Evolutionary conservation across 2,797 vertebrate species (phyloP).

Genomic region (Rhinogobio ventralis): DNA sequence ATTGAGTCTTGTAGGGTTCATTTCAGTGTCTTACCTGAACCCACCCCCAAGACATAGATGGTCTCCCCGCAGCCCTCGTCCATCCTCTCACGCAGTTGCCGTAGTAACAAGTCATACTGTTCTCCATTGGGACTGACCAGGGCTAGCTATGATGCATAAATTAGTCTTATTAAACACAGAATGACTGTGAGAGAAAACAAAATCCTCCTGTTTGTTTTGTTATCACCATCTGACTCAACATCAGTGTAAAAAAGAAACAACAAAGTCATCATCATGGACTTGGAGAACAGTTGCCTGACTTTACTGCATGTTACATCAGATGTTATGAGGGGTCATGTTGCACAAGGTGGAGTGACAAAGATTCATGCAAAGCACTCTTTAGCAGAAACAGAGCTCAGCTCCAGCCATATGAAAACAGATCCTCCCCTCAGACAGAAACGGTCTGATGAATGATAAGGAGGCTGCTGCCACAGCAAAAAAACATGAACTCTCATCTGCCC

Average conservation of each 20-base stretch:
- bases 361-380: neutral
- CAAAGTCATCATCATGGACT: slow-evolving; percentile 12
- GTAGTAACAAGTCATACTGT: slow-evolving; percentile 94
- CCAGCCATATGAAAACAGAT: neutral
- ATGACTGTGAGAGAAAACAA: neutral
- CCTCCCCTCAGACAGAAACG: slow-evolving; percentile 1
- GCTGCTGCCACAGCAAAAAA: slow-evolving; percentile 8
- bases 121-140: slow-evolving; percentile 96
- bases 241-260: neutral
- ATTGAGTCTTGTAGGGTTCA: neutral
- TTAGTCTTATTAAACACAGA: neutral
- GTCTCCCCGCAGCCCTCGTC: slow-evolving; percentile 97
- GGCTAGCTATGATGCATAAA: slow-evolving; percentile 80
- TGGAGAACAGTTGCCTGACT: neutral
- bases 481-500: slow-evolving; percentile 15
- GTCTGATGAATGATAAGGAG: neutral
- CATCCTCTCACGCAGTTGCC: slow-evolving; percentile 93
- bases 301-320: slow-evolving; percentile 39
- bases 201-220: neutral
- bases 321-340: neutral
- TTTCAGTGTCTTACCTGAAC: slow-evolving; percentile 86
- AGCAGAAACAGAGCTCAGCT: neutral
- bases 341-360: neutral
- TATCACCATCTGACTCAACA: neutral
- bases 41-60: slow-evolving; percentile 97